Evolutionary conservation across 2,113 vertebrate genomes (phyloP), one percentile per base, ranked within the genome.

Genomic region (Muntiacus muntjak): DNA sequence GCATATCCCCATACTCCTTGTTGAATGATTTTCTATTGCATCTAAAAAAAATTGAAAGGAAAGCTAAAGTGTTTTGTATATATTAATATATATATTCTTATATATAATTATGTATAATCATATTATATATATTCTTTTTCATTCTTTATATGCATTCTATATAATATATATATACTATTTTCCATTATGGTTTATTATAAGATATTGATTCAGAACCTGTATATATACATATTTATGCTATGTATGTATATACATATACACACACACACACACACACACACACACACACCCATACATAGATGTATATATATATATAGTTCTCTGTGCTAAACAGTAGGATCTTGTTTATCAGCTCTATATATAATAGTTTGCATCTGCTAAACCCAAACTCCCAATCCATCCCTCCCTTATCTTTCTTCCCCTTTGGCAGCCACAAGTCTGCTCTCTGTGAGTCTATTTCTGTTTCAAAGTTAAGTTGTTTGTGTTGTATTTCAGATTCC

Each of bases 201-300:
- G 14, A 47, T 19, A 33, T 50, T 33, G 16, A 47, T 14, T 26
- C 12, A 76, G 71, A 43, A 76, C 28, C 14, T 67, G 8, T 67
- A 21, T 67, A 67, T 36, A 67, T 67, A 19, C 33, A 1, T 71
- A 36, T 36, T 74, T 74, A 6, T 23, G n/a, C 23, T 71, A 71
- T 40, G 19, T 40, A 6, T 23, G 19, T 71, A 40, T 23, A 23
- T 23, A 40, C 19, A 6, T 40, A 21, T 8, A 64, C 1, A 64
- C 0, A 62, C 28, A 19, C n/a, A n/a, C n/a, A n/a, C n/a, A 40
- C 67, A 40, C 19, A 40, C 10, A 43, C 43, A 43, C 40, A 40
- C 43, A 43, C 1, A 43, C 5, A 23, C 0, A 0, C 26, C 11
- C 43, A 2, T 74, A 25, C 0, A 0, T 43, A 13, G 71, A 13